A percentile compares a stretch with the other conserved stretches of the same genome.
These are phyloP conservation scores for Schizopygopsis malacanthus DNA, from an alignment of 2,797 vertebrate genomes.

Conservation along the genomic window DNA sequence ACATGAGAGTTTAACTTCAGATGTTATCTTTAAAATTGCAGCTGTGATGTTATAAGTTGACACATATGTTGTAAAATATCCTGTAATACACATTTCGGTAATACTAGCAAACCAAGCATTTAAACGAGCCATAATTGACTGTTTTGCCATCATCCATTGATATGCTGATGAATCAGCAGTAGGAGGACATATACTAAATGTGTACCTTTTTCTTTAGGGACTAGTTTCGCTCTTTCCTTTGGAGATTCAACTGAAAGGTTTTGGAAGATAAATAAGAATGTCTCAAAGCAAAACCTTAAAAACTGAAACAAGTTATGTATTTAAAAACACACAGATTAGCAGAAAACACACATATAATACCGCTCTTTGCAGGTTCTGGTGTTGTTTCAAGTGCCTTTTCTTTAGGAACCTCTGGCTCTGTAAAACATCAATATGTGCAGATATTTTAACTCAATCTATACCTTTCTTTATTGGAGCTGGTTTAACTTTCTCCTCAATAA, in stretches of 20 bases:
- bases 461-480: slow-evolving; percentile 32
- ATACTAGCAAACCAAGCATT: neutral
- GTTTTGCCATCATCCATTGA: neutral
- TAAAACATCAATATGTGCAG: neutral
- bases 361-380: slow-evolving; percentile 13
- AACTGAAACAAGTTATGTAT: neutral
- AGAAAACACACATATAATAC: neutral
- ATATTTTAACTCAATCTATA: neutral
- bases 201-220: neutral
- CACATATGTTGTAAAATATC: neutral
- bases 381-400: neutral
- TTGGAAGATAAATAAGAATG: neutral
- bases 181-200: neutral
- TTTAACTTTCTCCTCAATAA: slow-evolving; percentile 30
- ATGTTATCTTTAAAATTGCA: neutral
- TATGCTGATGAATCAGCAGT: neutral
- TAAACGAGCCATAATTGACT: neutral
- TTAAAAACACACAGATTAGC: neutral
- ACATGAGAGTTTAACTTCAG: neutral
- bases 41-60: neutral
- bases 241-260: slow-evolving; percentile 23
- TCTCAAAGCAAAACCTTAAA: neutral
- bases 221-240: slow-evolving; percentile 55
- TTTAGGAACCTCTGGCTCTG: neutral
- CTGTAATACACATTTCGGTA: neutral